These are phyloP conservation scores for Drosophila colorata DNA, from an alignment of 2,888 invertebrate species.

Conservation along the genomic window DNA sequence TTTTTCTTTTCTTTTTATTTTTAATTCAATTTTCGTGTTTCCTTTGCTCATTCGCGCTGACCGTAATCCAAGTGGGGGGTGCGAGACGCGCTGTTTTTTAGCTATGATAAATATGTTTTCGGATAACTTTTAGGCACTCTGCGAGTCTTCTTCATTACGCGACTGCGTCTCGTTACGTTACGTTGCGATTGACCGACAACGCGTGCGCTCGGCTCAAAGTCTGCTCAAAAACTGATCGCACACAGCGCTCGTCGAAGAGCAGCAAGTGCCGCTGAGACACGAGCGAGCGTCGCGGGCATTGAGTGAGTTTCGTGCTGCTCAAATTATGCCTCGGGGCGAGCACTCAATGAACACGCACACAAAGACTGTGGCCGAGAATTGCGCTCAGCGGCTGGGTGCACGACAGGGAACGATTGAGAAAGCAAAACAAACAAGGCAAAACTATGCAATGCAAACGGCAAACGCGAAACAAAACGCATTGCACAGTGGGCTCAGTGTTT, in stretches of 20 bases:
- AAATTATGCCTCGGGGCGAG: conserved; percentile 64
- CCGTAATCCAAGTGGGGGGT: conserved; percentile 83
- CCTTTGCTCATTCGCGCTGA: conserved; percentile 71
- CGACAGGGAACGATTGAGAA: conserved; percentile 7
- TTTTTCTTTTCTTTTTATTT: conserved; percentile 8
- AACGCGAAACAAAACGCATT: conserved; percentile 60
- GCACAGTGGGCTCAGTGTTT: conserved; percentile 67
- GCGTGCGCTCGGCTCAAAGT: conserved; percentile 82
- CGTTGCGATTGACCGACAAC: conserved; percentile 51
- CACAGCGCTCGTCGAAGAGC: conserved; percentile 51
- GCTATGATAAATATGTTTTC: conserved; percentile 65
- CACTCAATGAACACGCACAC: conserved; percentile 81
- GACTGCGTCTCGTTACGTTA: conserved; percentile 50
- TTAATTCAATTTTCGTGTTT: conserved; percentile 63
- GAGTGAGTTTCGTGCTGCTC: conserved; percentile 48
- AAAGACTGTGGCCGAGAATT: conserved; percentile 41
- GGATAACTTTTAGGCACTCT: conserved; percentile 51
- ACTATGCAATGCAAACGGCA: conserved; percentile 70
- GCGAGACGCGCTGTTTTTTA: conserved; percentile 60
- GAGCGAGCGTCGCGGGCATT: conserved; percentile 14
- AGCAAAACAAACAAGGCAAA: conserved; percentile 75
- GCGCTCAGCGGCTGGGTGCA: conserved; percentile 6
- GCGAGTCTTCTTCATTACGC: conserved; percentile 54
- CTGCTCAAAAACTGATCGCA: conserved; percentile 84
- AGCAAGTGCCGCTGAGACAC: conserved; percentile 62